Base-by-base conservation (phyloP, 1,140 invertebrate species). In the Drosophila pseudoananassae region DNA sequence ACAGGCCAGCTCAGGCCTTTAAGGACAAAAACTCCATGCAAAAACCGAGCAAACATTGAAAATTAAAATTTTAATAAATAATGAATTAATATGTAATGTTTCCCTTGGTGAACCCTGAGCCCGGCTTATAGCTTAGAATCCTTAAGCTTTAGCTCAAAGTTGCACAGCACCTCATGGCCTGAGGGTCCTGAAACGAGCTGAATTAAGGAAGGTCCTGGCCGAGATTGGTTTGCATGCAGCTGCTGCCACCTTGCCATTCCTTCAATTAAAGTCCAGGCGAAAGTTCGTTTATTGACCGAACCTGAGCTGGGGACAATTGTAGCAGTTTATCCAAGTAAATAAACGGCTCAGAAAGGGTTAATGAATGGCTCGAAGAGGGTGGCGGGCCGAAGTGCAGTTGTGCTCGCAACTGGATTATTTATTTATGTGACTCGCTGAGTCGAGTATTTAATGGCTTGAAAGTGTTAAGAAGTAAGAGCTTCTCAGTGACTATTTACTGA, bases 251-350 rank as follows among this genome's bases (percentile, higher is more conserved):
- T 33, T 10, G 38, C 49, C 47, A 46, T 20, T 53, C 31, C 78
- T 46, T 58, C 82, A 79, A 79, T 83, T 76, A 72, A 78, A 60
- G 80, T 60, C 64, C 53, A 27, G 47, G 64, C 10, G 25, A 49
- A 76, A 79, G 71, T 79, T 63, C 31, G 49, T 40, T 54, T 70
- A 83, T 82, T 75, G 71, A 36, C 43, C 52, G 50, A 72, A 73
- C 50, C 75, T 54, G 53, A 45, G 54, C 61, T 15, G 55, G 76
- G 58, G 51, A 78, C 76, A 80, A 71, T 51, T 74, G 69, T 54
- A 17, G 51, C 70, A 73, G 70, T 63, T 73, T 73, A 63, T 73
- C 50, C 47, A 73, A 73, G 57, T 73, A 73, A 61, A 73, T 43
- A 63, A 55, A 54, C 58, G 36, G 27, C 25, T 50, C 36, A 40